Base-by-base conservation (phyloP, 2,797 vertebrate species). In the Oreochromis mossambicus region DNA sequence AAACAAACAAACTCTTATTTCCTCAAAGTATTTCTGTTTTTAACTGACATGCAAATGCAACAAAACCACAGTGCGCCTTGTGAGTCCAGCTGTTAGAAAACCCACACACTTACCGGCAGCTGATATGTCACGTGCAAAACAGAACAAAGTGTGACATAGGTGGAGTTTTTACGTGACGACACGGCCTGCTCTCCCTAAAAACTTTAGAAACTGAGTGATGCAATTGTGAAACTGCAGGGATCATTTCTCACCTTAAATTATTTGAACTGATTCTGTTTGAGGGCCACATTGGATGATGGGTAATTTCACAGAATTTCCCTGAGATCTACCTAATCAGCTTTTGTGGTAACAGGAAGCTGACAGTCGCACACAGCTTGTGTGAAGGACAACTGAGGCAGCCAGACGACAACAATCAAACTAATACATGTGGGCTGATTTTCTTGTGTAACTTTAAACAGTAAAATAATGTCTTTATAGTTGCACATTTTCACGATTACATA, bases 71-170 rank as follows among this genome's bases (percentile, higher is more conserved):
- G 21, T 1, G 56, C 1, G 5, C 26, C 21, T 13, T 1, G 77
- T 8, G 17, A 11, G 51, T 43, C 13, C 76, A 83, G 63, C 77
- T 83, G 82, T 43, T 38, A 1, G 3, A 46, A 3, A 19, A 29
- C 2, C 13, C 24, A 19, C 21, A 13, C 21, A 9, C 38, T 14
- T 26, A 56, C 19, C 3, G 3, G 50, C 50, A 77, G 19, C 75
- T n/a, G 70, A 75, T n/a, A 8, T 1, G 5, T 54, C 48, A 36
- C 46, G 4, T 75, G 43, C 26, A 12, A 8, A 7, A 19, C 14
- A 32, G 6, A 75, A 50, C 2, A 0, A 36, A 21, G 32, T 9
- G 32, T 15, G n/a, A 24, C 29, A n/a, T 1, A 3, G 3, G 50
- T 0, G 75, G n/a, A 2, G n/a, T 54, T 0, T 77, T 41, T 54